A percentile compares a stretch with the other conserved stretches of the same genome.
Conservation (phyloP, 2,888 invertebrate species). For the Clunio marinus region DNA sequence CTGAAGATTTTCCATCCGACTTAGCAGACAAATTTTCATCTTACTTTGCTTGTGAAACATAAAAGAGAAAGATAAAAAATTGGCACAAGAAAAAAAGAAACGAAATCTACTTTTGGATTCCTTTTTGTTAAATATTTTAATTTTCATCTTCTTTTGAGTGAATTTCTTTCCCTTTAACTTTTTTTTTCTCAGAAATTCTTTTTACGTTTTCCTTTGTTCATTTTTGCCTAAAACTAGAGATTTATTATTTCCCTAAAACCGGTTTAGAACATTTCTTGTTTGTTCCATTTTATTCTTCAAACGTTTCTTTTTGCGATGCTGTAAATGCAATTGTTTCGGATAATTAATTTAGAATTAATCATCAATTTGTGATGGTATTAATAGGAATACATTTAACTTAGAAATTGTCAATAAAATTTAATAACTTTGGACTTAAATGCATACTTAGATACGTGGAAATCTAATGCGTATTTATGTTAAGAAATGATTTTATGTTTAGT, state of each 20-base stretch:
- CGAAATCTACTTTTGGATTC: too few relatives aligned
- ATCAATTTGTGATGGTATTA: slow-evolving; percentile 18
- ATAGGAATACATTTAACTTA: too few relatives aligned
- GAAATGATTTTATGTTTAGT: too few relatives aligned
- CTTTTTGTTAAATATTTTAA: slow-evolving; percentile 5
- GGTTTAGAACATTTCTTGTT: not conserved
- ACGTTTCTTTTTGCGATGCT: not conserved
- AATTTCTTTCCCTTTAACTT: slow-evolving; percentile 6
- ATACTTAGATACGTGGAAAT: too few relatives aligned
- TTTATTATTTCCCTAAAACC: slow-evolving; percentile 12
- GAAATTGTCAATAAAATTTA: too few relatives aligned
- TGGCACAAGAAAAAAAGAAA: too few relatives aligned
- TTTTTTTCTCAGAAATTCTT: not conserved
- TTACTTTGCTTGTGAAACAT: not conserved
- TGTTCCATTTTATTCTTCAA: not conserved
- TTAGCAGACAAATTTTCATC: not conserved
- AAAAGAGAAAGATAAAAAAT: too few relatives aligned
- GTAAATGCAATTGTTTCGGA: slow-evolving; percentile 24
- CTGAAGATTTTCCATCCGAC: slow-evolving; percentile 21
- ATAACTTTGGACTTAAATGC: too few relatives aligned
- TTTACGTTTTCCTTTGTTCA: slow-evolving; percentile 6
- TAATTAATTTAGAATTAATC: slow-evolving; percentile 29
- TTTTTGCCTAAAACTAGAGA: slow-evolving; percentile 1
- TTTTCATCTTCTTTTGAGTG: slow-evolving; percentile 10
- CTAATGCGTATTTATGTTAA: too few relatives aligned